A percentile compares a stretch with the other conserved stretches of the same genome.
These are phyloP conservation scores for Pterobdella sp. DNA, from an alignment of 2,888 invertebrate species.

Conservation along the genomic window DNA sequence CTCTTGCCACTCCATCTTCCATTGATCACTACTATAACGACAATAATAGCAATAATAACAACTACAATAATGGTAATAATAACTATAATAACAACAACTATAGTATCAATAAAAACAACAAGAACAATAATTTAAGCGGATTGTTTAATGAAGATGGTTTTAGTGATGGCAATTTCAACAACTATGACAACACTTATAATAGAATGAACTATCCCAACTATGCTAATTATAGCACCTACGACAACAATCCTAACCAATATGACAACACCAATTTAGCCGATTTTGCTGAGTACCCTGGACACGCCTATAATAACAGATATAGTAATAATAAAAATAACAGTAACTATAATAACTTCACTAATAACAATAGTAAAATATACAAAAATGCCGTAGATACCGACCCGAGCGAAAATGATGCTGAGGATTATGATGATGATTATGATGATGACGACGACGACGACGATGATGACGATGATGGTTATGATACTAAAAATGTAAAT, in stretches of 20 bases:
- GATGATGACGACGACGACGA: slow-evolving; percentile 20
- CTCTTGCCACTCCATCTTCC: slow-evolving; percentile 10
- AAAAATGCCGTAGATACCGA: not conserved
- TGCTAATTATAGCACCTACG: not conserved
- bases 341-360: not conserved
- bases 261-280: not conserved
- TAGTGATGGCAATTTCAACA: not conserved
- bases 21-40: not conserved
- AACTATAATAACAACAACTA: not conserved
- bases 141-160: not conserved
- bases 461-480: slow-evolving; percentile 11
- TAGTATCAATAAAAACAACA: not conserved
- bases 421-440: not conserved
- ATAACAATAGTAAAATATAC: not conserved
- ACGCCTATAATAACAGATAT: not conserved
- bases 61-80: not conserved
- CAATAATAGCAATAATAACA: not conserved
- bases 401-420: not conserved
- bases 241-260: not conserved
- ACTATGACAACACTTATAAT: not conserved
- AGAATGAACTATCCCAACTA: not conserved
- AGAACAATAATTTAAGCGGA: not conserved
- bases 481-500: not conserved
- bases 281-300: not conserved
- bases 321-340: not conserved